A percentile compares a stretch with the other conserved stretches of the same genome.
Conservation (phyloP, 2,888 invertebrate genomes). For the Eupithecia insigniata region DNA sequence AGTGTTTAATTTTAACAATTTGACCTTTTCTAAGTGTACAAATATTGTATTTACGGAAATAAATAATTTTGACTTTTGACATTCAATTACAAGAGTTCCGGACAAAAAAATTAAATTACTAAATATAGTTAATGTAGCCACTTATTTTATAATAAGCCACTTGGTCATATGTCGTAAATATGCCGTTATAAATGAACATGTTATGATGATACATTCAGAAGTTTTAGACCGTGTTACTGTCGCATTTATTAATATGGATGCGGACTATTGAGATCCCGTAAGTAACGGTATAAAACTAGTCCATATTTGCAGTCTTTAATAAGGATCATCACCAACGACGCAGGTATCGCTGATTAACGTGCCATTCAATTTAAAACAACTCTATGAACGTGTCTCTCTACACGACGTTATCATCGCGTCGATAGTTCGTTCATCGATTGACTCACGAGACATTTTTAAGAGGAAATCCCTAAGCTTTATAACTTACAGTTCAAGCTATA, state of each 20-base stretch:
- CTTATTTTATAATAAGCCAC: too few species aligned
- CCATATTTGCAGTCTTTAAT: background rate
- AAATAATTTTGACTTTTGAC: too few species aligned
- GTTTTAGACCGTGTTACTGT: background rate
- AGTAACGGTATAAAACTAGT: constrained; percentile 1
- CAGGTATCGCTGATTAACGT: background rate
- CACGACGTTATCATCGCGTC: background rate
- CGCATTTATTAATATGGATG: background rate
- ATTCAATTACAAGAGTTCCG: too few species aligned
- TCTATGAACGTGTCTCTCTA: background rate
- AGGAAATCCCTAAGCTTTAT: background rate
- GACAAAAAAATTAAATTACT: too few species aligned
- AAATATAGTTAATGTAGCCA: too few species aligned
- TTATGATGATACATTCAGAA: too few species aligned
- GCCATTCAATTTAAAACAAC: background rate
- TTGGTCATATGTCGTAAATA: too few species aligned
- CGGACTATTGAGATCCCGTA: background rate
- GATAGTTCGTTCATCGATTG: background rate
- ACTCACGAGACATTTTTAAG: background rate
- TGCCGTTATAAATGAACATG: too few species aligned
- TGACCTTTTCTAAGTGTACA: too few species aligned
- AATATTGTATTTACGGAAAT: too few species aligned
- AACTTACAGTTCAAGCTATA: background rate
- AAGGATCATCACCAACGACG: background rate
- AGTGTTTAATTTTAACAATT: too few species aligned